A percentile compares a stretch with the other conserved stretches of the same genome.
Evolutionary conservation across 2,113 vertebrate species (phyloP).

Genomic region (Pipra filicauda): DNA sequence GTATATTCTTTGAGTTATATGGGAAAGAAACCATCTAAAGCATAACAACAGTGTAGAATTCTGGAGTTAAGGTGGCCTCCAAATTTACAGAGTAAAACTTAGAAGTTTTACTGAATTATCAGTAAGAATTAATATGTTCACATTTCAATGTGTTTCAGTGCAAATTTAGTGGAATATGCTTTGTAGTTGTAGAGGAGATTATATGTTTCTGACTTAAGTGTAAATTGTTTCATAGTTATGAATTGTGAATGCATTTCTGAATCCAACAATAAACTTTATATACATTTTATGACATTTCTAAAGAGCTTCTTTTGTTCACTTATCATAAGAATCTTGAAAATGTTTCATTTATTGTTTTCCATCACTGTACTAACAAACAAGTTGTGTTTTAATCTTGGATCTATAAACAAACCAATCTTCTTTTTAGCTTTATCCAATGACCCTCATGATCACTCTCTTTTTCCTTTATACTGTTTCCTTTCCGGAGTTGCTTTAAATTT

Average conservation of each 20-base stretch:
- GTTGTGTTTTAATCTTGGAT: not conserved
- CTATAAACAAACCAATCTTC: not conserved
- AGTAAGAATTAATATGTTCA: not conserved
- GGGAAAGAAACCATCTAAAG: not conserved
- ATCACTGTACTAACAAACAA: not conserved
- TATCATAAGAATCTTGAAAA: not conserved
- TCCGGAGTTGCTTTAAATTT: not conserved
- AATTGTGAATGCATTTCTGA: not conserved
- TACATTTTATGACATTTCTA: not conserved
- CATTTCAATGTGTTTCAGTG: not conserved
- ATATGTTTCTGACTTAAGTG: not conserved
- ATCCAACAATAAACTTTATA: not conserved
- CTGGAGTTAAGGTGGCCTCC: not conserved
- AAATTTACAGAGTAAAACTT: not conserved
- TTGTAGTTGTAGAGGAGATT: not conserved
- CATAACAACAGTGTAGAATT: not conserved
- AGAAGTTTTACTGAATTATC: not conserved
- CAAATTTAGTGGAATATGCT: not conserved
- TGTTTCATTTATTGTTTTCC: not conserved
- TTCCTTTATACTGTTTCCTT: not conserved
- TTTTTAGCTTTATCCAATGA: not conserved
- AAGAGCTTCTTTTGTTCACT: not conserved
- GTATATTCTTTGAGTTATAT: not conserved
- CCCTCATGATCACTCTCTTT: not conserved
- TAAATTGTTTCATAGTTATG: not conserved